phyloP scores from a whole-genome alignment of 1,140 invertebrate genomes.

The Brachionus paranguensis region DNA sequence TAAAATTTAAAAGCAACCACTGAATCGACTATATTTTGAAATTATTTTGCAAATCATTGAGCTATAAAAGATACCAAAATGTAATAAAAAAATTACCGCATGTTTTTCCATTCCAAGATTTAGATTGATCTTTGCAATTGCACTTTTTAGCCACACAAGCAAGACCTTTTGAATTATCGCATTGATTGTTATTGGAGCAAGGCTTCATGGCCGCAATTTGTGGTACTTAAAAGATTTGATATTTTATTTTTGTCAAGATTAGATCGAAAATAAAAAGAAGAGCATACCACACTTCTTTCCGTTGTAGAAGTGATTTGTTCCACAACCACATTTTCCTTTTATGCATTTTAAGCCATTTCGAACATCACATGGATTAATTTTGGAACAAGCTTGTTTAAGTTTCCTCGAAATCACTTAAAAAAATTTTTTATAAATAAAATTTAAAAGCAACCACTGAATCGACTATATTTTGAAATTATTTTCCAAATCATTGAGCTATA shows the following conservation, averaged over 20 bases:
- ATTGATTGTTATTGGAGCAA: neutral
- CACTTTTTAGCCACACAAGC: neutral
- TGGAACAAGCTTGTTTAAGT: neutral
- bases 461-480: too few relatives aligned
- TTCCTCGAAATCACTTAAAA: neutral
- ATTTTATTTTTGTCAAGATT: too few relatives aligned
- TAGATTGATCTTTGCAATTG: neutral
- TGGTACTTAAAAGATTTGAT: neutral
- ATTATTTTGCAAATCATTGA: too few relatives aligned
- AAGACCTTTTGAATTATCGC: neutral
- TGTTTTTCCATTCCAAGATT: neutral
- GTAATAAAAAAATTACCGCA: neutral
- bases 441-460: too few relatives aligned
- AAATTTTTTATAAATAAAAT: too few relatives aligned
- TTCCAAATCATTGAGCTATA: too few relatives aligned
- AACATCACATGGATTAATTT: neutral
- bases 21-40: too few relatives aligned
- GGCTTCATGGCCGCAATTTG: neutral
- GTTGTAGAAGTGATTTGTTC: neutral
- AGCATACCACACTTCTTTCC: slow-evolving; percentile 9
- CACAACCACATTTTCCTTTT: neutral
- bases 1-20: too few relatives aligned
- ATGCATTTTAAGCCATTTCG: neutral
- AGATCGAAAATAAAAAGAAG: neutral
- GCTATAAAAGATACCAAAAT: too few relatives aligned